Percentiles rank a stretch among this genome's conserved stretches.
Conservation (phyloP, 1,140 invertebrate species). For the Andrena cerasifolii region DNA sequence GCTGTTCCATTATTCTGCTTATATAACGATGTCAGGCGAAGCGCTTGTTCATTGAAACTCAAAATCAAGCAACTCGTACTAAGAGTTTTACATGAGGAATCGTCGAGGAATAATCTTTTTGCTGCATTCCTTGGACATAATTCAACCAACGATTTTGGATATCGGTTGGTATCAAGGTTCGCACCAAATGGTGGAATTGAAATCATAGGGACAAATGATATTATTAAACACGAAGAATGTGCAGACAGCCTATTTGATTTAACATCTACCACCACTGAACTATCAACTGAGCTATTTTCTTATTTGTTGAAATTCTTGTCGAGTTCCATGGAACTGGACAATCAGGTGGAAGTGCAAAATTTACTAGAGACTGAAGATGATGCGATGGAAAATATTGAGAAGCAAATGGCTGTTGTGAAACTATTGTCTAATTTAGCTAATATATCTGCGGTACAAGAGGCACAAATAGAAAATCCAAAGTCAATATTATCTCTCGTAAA, state of each 20-base stretch:
- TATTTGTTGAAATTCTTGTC: constrained; percentile 72
- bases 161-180: constrained; percentile 71
- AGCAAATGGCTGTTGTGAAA: constrained; percentile 72
- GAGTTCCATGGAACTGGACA: constrained; percentile 34
- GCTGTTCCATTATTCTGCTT: constrained; percentile 77
- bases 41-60: constrained; percentile 69
- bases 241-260: constrained; percentile 74
- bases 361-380: constrained; percentile 67
- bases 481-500: constrained; percentile 75
- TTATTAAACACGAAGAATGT: constrained; percentile 65
- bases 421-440: constrained; percentile 74
- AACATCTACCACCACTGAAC: constrained; percentile 57
- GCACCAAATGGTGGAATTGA: constrained; percentile 75
- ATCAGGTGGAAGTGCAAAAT: constrained; percentile 24
- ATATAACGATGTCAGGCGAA: constrained; percentile 70
- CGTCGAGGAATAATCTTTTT: constrained; percentile 66
- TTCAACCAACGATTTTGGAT: constrained; percentile 59
- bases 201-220: constrained; percentile 57
- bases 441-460: constrained; percentile 73
- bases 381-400: constrained; percentile 63
- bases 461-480: constrained; percentile 74
- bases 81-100: constrained; percentile 68
- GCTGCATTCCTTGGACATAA: constrained; percentile 70
- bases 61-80: constrained; percentile 75
- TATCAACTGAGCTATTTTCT: constrained; percentile 73